phyloP scores from a whole-genome alignment of 1,140 invertebrate species.

The Neomicropteryx cornuta region DNA sequence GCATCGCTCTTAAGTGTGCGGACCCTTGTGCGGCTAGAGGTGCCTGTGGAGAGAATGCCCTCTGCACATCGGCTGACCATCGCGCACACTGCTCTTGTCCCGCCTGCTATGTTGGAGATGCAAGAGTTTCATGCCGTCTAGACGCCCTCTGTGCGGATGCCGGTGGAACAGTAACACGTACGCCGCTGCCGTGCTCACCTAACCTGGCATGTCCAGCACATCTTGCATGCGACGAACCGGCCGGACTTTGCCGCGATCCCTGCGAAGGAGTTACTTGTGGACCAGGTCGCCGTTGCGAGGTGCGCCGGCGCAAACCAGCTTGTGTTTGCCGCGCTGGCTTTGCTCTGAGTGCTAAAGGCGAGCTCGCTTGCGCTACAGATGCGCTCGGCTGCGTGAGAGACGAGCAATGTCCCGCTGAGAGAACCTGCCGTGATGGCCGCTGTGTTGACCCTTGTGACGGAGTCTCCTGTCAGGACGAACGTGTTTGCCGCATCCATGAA shows the following conservation, averaged over 20 bases:
- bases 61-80: constrained; percentile 74
- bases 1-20: constrained; percentile 74
- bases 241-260: constrained; percentile 67
- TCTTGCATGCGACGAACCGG: constrained; percentile 55
- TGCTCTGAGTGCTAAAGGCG: constrained; percentile 71
- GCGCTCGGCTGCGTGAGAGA: constrained; percentile 66
- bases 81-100: constrained; percentile 76
- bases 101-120: constrained; percentile 73
- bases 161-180: constrained; percentile 31
- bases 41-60: constrained; percentile 78
- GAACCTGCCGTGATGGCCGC: constrained; percentile 67
- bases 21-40: constrained; percentile 81
- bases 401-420: constrained; percentile 74
- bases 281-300: constrained; percentile 76
- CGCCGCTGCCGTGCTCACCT: constrained; percentile 46
- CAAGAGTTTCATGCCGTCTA: constrained; percentile 60
- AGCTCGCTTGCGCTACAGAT: constrained; percentile 71
- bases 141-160: constrained; percentile 60
- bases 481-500: constrained; percentile 74
- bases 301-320: constrained; percentile 68
- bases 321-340: constrained; percentile 86
- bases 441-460: constrained; percentile 78
- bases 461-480: constrained; percentile 61
- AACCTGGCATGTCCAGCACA: constrained; percentile 65
- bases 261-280: constrained; percentile 59